Evolutionary conservation across 2,888 invertebrate genomes (phyloP).

Genomic region (Rotaria socialis): DNA sequence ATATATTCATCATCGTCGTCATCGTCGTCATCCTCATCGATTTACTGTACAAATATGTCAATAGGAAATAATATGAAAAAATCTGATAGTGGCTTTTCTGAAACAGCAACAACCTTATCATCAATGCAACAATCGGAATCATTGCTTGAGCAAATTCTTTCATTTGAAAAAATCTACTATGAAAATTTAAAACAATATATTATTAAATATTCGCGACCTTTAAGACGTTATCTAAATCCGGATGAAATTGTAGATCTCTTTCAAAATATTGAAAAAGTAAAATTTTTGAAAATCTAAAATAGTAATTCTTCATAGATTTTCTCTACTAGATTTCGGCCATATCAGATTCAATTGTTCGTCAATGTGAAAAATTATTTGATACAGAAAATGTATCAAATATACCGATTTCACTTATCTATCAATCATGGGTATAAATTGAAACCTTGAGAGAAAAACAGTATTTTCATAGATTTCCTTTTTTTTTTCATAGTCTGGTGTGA

Average conservation of each 20-base stretch:
- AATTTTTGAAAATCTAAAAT: no score
- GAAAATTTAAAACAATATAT: conserved; percentile 27
- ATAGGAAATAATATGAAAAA: background rate
- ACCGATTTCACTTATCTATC: background rate
- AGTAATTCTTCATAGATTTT: background rate
- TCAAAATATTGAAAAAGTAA: conserved; percentile 36
- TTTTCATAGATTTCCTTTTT: background rate
- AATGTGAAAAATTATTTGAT: conserved; percentile 28
- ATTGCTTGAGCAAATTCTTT: background rate
- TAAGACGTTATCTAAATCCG: background rate
- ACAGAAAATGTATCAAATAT: background rate
- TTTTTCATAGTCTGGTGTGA: background rate
- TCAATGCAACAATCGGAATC: background rate
- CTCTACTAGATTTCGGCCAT: background rate
- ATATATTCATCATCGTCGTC: background rate
- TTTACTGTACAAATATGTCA: conserved; percentile 9
- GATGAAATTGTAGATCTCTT: conserved; percentile 21
- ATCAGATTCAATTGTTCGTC: conserved; percentile 1
- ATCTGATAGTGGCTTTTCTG: conserved; percentile 22
- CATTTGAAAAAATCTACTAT: conserved; percentile 4
- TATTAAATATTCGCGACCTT: conserved; percentile 8
- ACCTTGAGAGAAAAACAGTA: no score
- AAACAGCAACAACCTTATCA: conserved; percentile 1
- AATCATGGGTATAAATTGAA: background rate
- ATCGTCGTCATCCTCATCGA: background rate